Percentiles rank a stretch among this genome's conserved stretches.
These are phyloP conservation scores for Neodiprion fabricii DNA, from an alignment of 1,140 invertebrate genomes.

Conservation along the genomic window DNA sequence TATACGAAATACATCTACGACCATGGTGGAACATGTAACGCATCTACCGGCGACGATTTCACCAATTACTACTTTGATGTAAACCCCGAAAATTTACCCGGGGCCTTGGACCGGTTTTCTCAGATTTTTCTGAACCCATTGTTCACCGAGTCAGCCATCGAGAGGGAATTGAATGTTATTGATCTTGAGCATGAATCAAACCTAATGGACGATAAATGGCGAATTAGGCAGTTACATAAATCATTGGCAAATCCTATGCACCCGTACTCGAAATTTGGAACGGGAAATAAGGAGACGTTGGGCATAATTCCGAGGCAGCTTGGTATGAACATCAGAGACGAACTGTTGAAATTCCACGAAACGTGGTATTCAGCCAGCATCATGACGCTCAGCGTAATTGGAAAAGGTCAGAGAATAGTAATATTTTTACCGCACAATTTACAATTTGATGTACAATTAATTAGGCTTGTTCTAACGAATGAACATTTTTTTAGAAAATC, in stretches of 20 bases:
- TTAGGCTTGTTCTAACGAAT: too few species aligned
- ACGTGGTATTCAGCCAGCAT: conserved; percentile 94
- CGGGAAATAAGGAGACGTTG: conserved; percentile 86
- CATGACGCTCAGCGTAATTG: conserved; percentile 88
- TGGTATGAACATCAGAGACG: conserved; percentile 83
- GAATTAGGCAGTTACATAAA: conserved; percentile 87
- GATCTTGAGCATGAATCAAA: conserved; percentile 97
- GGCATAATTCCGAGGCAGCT: conserved; percentile 79
- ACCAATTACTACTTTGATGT: conserved; percentile 97
- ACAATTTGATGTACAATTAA: too few species aligned
- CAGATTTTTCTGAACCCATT: conserved; percentile 94
- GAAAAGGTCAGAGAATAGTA: conserved; percentile 74
- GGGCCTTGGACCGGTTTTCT: conserved; percentile 90
- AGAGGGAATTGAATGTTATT: conserved; percentile 93
- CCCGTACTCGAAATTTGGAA: conserved; percentile 91
- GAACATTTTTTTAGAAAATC: conserved; percentile 69
- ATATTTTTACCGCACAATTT: too few species aligned
- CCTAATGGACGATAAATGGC: conserved; percentile 85
- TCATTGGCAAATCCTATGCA: conserved; percentile 78
- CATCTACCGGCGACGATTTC: conserved; percentile 86
- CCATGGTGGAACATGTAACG: conserved; percentile 90
- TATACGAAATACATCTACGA: conserved; percentile 91
- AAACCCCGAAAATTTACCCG: conserved; percentile 78
- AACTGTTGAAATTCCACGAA: conserved; percentile 89
- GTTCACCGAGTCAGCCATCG: conserved; percentile 89